phyloP scores from a whole-genome alignment of 2,113 vertebrate species.

The Panthera leo region DNA sequence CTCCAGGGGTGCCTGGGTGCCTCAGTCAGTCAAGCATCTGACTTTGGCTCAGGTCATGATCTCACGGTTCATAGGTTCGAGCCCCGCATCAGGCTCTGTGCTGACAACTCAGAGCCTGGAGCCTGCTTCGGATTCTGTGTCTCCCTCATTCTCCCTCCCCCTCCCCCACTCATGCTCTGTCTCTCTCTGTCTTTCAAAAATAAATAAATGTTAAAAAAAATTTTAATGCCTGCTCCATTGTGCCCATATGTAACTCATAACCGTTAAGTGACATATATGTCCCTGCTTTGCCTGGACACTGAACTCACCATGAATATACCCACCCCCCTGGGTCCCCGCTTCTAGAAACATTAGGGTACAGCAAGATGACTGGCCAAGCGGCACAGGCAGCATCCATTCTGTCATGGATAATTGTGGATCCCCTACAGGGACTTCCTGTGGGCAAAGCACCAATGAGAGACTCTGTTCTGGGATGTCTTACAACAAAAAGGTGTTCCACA shows the following conservation, averaged over 20 bases:
- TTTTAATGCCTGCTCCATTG: background rate
- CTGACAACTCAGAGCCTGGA: too few species aligned
- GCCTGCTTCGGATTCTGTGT: too few species aligned
- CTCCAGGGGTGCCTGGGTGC: background rate
- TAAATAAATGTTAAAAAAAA: too few species aligned
- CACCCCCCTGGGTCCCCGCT: background rate
- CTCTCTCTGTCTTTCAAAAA: too few species aligned
- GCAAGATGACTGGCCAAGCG: background rate
- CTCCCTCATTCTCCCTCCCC: too few species aligned
- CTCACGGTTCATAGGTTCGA: too few species aligned
- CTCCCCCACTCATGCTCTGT: too few species aligned
- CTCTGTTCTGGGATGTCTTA: background rate
- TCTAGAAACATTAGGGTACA: background rate
- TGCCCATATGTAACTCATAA: background rate
- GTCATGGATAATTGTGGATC: background rate
- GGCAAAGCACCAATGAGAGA: background rate
- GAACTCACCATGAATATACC: background rate
- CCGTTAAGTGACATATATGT: background rate
- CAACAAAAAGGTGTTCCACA: background rate
- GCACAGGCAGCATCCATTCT: rapidly evolving
- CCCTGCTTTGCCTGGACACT: background rate
- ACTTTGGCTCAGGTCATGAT: too few species aligned
- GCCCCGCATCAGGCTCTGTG: too few species aligned
- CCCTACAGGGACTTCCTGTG: background rate
- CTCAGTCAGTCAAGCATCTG: too few species aligned